phyloP scores from a whole-genome alignment of 2,113 vertebrate species.

The Egretta garzetta region DNA sequence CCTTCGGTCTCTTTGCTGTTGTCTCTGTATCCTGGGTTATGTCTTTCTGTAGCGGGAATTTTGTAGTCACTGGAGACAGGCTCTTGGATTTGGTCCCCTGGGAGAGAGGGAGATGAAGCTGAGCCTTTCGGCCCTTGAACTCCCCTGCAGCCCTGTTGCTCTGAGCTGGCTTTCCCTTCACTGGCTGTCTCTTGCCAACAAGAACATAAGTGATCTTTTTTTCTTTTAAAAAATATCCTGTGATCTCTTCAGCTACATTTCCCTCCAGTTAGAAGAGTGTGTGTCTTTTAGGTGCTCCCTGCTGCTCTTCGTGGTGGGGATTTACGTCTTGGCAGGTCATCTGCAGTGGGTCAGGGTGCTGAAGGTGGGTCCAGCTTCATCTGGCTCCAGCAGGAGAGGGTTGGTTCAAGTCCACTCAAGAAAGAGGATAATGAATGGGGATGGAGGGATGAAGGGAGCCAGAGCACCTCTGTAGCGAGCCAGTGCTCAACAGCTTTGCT shows the following conservation, averaged over 20 bases:
- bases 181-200: not conserved
- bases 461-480: not conserved
- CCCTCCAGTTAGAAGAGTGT: fast-evolving
- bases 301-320: not conserved
- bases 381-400: not conserved
- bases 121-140: fast-evolving
- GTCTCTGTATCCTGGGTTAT: not conserved
- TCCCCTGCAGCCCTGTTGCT: not conserved
- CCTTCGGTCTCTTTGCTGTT: not conserved
- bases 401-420: not conserved
- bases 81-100: not conserved
- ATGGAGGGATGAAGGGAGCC: not conserved
- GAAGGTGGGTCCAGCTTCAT: not conserved
- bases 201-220: not conserved
- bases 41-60: not conserved
- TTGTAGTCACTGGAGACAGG: not conserved
- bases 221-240: not conserved
- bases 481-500: not conserved
- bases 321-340: not conserved
- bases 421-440: not conserved
- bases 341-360: not conserved
- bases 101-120: not conserved
- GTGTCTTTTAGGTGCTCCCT: not conserved
- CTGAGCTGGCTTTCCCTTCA: not conserved
- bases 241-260: fast-evolving